Base-by-base conservation (phyloP, 2,888 invertebrate species). In the Andrena haemorrhoa region DNA sequence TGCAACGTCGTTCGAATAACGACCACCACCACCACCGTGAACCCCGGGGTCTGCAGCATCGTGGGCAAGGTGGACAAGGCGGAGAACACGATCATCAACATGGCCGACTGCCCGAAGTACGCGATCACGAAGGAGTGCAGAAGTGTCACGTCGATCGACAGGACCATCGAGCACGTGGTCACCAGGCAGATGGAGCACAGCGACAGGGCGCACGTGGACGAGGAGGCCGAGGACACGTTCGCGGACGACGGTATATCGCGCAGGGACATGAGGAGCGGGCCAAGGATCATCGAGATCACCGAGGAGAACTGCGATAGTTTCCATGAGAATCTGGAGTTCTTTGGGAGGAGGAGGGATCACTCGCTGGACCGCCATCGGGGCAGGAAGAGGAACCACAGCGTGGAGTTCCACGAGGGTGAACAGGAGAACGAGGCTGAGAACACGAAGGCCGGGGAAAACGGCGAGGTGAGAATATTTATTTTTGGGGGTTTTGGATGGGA, bases 1-100 rank as follows among this genome's bases (percentile, higher is more conserved):
- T 90, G 90, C 79, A 91, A 91, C 64, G 89, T 91, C 23, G 90
- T 91, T 0, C 84, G 90, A 41, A 90, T 91, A 74, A 90, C 91
- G 1, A 95, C 94, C 65, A 94, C 94, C 0, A 95, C 94, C 71
- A 88, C 88, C 6, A 95, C 95, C 53, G 94, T 94, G 53, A 94
- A 94, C 49, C 94, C 95, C 0, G 93, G 94, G 33, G 95, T 85
- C 0, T 86, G 88, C 35, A 79, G 95, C 61, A 91, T 95, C 69
- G 94, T 95, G 1, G 95, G 95, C 63, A 95, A 95, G 1, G 94
- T 90, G 1, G 91, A 92, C 70, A 91, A 92, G 47, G 89, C 90
- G 0, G 92, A 91, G 16, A 92, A 90, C 63, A 91, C 91, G 2
- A 81, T 90, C 29, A 91, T 91, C 64, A 92, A 89, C 58, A 90